Base-by-base conservation (phyloP, 1,140 invertebrate genomes). In the Drosophila setifemur region DNA sequence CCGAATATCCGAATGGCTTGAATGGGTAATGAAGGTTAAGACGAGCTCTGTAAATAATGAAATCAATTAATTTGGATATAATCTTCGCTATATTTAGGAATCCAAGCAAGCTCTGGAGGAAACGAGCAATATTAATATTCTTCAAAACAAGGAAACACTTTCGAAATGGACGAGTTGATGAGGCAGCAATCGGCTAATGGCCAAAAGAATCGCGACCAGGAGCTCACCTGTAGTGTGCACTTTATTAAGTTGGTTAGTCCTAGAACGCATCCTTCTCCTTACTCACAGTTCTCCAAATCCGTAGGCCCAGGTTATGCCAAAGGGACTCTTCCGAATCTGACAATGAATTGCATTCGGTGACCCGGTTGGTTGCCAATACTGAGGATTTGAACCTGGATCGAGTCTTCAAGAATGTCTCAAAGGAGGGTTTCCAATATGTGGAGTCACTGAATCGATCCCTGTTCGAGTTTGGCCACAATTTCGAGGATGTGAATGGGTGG, bases 401-500 rank as follows among this genome's bases (percentile, higher is more conserved):
- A 1, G 48, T 79, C 6, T 77, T 73, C 1, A 58, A 44, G 5
- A 23, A 8, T 2, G 3, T 28, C 7, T 9, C 21, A 1, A 25
- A 42, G 4, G 18, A 43, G 5, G 21, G 44, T 0, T 35, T 50
- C 3, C 8, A 48, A 0, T 0, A 12, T 0, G 19, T 37, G 0
- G 14, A n/a, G 5, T 31, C 29, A 0, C 26, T 39, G 6, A 69
- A 58, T 69, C 72, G 61, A 1, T 83, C 78, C 6, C 40, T 83
- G 0, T 66, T 73, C 14, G 73, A 76, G 5, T 57, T 57, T 2
- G 77, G 79, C 3, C 47, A 81, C 9, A 64, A 67, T 11, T 83
- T 76, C 19, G 77, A 69, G 16, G 50, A 79, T 29, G 76, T 69
- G 0, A 14, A 26, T 1, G 50, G 69, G 21, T 89, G 87, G 88